Evolutionary conservation across 1,140 invertebrate species (phyloP).

Genomic region (Drosophila ambigua): DNA sequence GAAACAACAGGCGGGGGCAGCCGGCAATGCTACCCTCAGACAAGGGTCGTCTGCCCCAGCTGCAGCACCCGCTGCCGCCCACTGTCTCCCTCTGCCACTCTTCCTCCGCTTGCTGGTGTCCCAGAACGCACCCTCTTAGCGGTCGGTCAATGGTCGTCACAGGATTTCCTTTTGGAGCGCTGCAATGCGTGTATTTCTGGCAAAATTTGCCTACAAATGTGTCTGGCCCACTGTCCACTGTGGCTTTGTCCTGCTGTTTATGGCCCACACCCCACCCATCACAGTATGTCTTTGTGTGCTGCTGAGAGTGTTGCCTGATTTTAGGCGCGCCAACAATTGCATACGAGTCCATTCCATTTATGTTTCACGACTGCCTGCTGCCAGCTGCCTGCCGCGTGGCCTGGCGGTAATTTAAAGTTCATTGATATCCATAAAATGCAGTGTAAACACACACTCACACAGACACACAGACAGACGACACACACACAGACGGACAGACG

Average conservation of each 20-base stretch:
- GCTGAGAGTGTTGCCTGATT: slow-evolving; percentile 44
- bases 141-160: slow-evolving; percentile 55
- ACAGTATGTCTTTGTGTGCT: slow-evolving; percentile 2
- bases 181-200: slow-evolving; percentile 62
- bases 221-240: slow-evolving; percentile 49
- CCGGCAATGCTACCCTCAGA: slow-evolving; percentile 7
- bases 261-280: slow-evolving; percentile 18
- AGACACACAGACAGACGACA: background rate
- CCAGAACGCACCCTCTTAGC: slow-evolving; percentile 1
- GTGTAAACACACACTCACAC: slow-evolving; percentile 17
- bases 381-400: slow-evolving; percentile 4
- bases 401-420: slow-evolving; percentile 76
- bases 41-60: too few species aligned
- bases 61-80: background rate
- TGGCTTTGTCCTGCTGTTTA: slow-evolving; percentile 56
- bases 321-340: slow-evolving; percentile 76
- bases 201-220: slow-evolving; percentile 79
- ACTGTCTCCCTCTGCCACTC: too few species aligned
- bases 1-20: slow-evolving; percentile 8
- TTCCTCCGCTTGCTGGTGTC: too few species aligned
- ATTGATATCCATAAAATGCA: slow-evolving; percentile 80
- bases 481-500: slow-evolving; percentile 1
- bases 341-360: slow-evolving; percentile 52
- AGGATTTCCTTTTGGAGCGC: slow-evolving; percentile 29
- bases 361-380: slow-evolving; percentile 47